Base-by-base conservation (phyloP, 2,797 vertebrate genomes). In the Toxotes lorentzi region DNA sequence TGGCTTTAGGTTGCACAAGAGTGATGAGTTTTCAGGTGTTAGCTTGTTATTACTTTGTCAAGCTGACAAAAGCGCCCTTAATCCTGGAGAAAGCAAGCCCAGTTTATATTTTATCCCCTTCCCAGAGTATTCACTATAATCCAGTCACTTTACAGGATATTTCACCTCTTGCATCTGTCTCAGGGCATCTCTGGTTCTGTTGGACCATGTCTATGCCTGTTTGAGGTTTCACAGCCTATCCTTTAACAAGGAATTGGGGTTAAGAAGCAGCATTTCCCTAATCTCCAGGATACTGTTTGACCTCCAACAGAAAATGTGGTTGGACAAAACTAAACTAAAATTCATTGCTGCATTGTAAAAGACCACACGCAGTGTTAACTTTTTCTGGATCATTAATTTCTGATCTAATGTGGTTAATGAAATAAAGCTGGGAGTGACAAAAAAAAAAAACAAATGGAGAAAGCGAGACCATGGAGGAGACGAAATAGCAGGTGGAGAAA, bases 401-500 rank as follows among this genome's bases (percentile, higher is more conserved):
- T 88, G 90, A 86, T 92, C 83, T 88, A 62, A 87, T 78, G 78
- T 90, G 86, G 81, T 86, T 85, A 76, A 43, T 84, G 53, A 84
- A 82, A 84, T 66, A 54, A 85, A 82, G 48, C 69, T 86, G 81
- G 78, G 84, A 87, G 82, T 84, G 86, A 89, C 78, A 76, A 86
- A 30, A 27, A n/a, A n/a, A 59, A 78, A 81, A 84, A 62, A 54
- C 14, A 70, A 71, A 78, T 24, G 61, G 85, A 89, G 89, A 88
- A 90, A 88, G 88, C 84, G 65, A 93, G 87, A 88, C 79, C 57
- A 77, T 63, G 86, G 89, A 89, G 91, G 88, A 91, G 88, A 91
- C 85, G 90, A 86, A 88, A 65, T 63, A 86, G 79, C 92, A 89
- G 92, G 91, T 83, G 93, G 91, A 93, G 90, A 89, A 89, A 93